Conservation (phyloP, 2,797 vertebrate species). For the Melanotaenia maccullochi region DNA sequence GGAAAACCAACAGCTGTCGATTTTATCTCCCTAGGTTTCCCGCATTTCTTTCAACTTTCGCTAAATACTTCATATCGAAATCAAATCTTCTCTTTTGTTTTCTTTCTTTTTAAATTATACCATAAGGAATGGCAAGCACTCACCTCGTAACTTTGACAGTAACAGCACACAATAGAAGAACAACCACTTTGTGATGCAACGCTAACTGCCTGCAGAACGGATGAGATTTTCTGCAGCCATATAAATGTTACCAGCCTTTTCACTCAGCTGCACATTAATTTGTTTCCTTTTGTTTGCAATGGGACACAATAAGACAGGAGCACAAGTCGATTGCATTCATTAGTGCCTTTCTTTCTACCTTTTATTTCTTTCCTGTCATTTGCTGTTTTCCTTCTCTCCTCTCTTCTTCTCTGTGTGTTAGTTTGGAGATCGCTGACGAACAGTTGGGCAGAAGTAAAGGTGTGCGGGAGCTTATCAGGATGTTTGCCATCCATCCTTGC, state of each 20-base stretch:
- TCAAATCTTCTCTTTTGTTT: slow-evolving; percentile 11
- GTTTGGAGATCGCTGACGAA: slow-evolving; percentile 30
- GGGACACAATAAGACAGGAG: slow-evolving; percentile 21
- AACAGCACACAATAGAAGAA: slow-evolving; percentile 4
- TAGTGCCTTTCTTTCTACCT: slow-evolving; percentile 15
- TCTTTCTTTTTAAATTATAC: neutral
- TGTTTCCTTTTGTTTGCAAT: slow-evolving; percentile 9
- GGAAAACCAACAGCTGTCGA: too few relatives aligned
- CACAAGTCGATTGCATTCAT: slow-evolving; percentile 26
- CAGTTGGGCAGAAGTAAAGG: slow-evolving; percentile 44
- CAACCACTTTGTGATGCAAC: slow-evolving; percentile 1
- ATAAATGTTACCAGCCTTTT: slow-evolving; percentile 29
- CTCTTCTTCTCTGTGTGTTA: slow-evolving; percentile 26
- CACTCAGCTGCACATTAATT: slow-evolving; percentile 31
- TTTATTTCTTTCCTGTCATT: slow-evolving; percentile 35
- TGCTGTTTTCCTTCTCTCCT: neutral
- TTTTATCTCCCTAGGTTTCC: too few relatives aligned
- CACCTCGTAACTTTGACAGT: slow-evolving; percentile 1
- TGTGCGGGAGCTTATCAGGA: slow-evolving; percentile 11
- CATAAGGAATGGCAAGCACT: neutral
- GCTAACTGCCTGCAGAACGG: slow-evolving; percentile 26
- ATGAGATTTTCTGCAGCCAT: slow-evolving; percentile 35
- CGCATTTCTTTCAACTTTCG: neutral
- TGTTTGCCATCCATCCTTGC: slow-evolving; percentile 46
- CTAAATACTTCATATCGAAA: neutral